These are phyloP conservation scores for Caloenas nicobarica DNA, from an alignment of 2,113 vertebrate species.

Conservation along the genomic window DNA sequence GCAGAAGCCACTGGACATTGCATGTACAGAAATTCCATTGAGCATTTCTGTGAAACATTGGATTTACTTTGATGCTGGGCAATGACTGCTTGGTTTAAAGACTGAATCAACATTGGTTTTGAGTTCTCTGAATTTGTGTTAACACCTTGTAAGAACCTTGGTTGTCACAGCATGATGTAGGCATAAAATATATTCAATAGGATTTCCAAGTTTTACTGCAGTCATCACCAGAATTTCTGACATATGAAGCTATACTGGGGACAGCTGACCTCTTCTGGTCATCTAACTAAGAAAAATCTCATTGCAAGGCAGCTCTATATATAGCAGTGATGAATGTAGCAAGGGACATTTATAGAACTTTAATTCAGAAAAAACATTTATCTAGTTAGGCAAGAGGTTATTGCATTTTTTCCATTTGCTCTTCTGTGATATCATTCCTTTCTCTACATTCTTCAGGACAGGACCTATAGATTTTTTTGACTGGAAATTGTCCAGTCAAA, in stretches of 20 bases:
- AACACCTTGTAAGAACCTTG: neutral
- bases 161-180: neutral
- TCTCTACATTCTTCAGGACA: neutral
- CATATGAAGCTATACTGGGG: neutral
- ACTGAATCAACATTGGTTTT: neutral
- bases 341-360: neutral
- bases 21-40: neutral
- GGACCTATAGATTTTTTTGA: neutral
- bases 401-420: neutral
- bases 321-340: neutral
- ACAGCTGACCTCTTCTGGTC: neutral
- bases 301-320: neutral
- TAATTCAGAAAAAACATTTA: neutral
- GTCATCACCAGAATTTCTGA: neutral
- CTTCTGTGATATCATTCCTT: neutral
- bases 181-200: neutral
- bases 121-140: neutral
- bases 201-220: neutral
- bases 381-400: neutral
- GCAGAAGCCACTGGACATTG: neutral
- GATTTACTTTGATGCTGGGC: neutral
- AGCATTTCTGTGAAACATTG: neutral
- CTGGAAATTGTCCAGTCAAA: neutral
- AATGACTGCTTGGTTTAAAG: neutral
- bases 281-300: neutral